Evolutionary conservation across 2,888 invertebrate species (phyloP).

Genomic region (Trichogramma evanescens): DNA sequence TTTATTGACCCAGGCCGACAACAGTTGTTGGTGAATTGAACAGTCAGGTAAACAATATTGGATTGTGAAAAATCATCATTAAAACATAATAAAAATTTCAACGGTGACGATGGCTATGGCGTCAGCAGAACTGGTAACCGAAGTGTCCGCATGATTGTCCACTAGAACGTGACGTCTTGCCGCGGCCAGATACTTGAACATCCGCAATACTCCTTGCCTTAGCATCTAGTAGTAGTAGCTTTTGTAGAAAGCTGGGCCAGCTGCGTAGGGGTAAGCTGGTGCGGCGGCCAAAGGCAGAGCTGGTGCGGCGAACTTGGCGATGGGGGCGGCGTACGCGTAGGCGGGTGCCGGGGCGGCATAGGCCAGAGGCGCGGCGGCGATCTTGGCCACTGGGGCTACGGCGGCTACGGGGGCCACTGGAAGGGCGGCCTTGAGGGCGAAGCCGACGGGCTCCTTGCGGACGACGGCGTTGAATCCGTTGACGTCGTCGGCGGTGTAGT

Average conservation of each 20-base stretch:
- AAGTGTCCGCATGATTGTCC: conserved; percentile 24
- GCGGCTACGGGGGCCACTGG: conserved; percentile 7
- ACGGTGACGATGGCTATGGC: conserved; percentile 23
- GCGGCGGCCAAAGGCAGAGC: conserved; percentile 31
- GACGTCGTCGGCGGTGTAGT: conserved; percentile 39
- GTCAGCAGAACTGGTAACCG: conserved; percentile 28
- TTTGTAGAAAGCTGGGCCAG: too few species aligned
- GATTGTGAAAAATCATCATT: too few species aligned
- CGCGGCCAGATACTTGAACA: too few species aligned
- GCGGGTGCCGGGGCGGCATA: conserved; percentile 46
- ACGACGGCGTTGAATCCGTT: conserved; percentile 44
- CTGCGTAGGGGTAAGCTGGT: too few species aligned
- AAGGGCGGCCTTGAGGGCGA: conserved; percentile 20
- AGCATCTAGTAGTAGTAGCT: too few species aligned
- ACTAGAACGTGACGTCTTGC: conserved; percentile 32
- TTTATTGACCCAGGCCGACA: too few species aligned
- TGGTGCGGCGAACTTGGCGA: conserved; percentile 38
- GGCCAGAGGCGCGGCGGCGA: conserved; percentile 29
- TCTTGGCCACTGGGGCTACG: neutral
- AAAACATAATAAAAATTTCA: too few species aligned
- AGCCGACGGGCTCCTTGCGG: conserved; percentile 38
- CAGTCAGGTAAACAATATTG: too few species aligned
- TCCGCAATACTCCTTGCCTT: too few species aligned
- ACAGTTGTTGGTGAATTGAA: too few species aligned
- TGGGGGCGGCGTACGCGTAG: conserved; percentile 40